Percentiles rank a stretch among this genome's conserved stretches.
These are phyloP conservation scores for Drosophila paramelanica DNA, from an alignment of 2,888 invertebrate species.

Conservation along the genomic window DNA sequence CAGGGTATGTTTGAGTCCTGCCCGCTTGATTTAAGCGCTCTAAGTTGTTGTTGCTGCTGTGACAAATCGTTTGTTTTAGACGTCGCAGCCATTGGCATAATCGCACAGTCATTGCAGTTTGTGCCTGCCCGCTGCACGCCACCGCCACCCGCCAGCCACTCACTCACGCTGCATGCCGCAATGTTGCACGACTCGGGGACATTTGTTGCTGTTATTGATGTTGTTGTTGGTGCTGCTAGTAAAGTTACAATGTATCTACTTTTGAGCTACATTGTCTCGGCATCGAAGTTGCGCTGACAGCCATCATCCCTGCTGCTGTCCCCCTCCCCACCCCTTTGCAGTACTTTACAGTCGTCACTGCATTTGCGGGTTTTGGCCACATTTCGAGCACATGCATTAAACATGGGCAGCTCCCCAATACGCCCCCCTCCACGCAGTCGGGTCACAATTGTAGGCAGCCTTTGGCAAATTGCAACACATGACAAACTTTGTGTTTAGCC, in stretches of 20 bases:
- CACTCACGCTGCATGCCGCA: conserved; percentile 22
- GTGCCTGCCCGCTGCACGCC: background rate
- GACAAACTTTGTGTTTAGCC: conserved; percentile 77
- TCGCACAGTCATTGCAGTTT: conserved; percentile 78
- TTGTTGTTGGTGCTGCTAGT: conserved; percentile 27
- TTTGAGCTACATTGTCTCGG: conserved; percentile 78
- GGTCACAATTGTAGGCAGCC: conserved; percentile 36
- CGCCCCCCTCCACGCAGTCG: background rate
- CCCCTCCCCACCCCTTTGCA: conserved; percentile 1
- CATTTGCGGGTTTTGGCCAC: conserved; percentile 63
- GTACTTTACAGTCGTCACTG: conserved; percentile 55
- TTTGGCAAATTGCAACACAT: conserved; percentile 67
- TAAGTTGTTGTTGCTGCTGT: conserved; percentile 55
- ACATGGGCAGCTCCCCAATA: conserved; percentile 48
- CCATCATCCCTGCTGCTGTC: conserved; percentile 36
- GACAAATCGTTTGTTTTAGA: conserved; percentile 81
- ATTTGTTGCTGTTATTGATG: conserved; percentile 25
- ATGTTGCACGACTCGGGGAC: conserved; percentile 56
- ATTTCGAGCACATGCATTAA: conserved; percentile 68
- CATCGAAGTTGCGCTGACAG: conserved; percentile 80
- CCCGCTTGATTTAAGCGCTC: background rate
- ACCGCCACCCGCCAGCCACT: too few species aligned
- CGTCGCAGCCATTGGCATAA: conserved; percentile 74
- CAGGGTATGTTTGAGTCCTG: background rate
- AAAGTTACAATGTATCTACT: conserved; percentile 72